Base-by-base conservation (phyloP, 2,797 vertebrate species). In the Acanthurus leucopareius region DNA sequence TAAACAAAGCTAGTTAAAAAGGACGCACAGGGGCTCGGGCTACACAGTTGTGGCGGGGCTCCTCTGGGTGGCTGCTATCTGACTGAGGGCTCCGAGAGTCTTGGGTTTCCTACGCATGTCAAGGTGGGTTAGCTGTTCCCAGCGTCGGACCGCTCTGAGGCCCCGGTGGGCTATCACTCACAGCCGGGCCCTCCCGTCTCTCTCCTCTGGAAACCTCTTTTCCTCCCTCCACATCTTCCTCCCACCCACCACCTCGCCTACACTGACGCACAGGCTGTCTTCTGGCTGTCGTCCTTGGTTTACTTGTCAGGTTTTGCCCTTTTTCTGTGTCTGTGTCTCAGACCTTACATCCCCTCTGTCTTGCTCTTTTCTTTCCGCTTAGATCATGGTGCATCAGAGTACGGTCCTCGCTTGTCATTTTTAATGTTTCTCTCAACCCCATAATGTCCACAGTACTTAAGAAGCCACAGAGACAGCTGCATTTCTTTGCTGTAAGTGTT, bases 1-100 rank as follows among this genome's bases (percentile, higher is more conserved):
- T 95, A 96, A 96, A 96, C 95, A 95, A 80, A 88, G 90, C 89
- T 93, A 94, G 92, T 94, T 94, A 89, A 94, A 94, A 89, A 94
- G 85, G 89, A 91, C 89, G 45, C 90, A 14, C 81, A 63, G 89
- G 79, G 75, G 86, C 87, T 88, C 68, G 28, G 87, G 92, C 90
- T 92, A 82, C 75, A 83, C 77, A 75, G 87, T 85, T 80, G 86
- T 86, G 89, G 87, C 84, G 59, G 79, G 67, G 78, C 89, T 92
- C 80, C 89, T 91, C 91, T 93, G 93, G 94, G 94, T 94, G 94
- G 94, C 91, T 93, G 88, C 88, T 91, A 89, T 95, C 91, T 92
- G 88, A 93, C 90, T 75, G 79, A 84, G 87, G 88, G 86, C 91
- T 77, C 88, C 19, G 64, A 79, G 79, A 73, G 93, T 90, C 77